These are phyloP conservation scores for Trachelus troglodyta DNA, from an alignment of 2,888 invertebrate genomes.

Conservation along the genomic window DNA sequence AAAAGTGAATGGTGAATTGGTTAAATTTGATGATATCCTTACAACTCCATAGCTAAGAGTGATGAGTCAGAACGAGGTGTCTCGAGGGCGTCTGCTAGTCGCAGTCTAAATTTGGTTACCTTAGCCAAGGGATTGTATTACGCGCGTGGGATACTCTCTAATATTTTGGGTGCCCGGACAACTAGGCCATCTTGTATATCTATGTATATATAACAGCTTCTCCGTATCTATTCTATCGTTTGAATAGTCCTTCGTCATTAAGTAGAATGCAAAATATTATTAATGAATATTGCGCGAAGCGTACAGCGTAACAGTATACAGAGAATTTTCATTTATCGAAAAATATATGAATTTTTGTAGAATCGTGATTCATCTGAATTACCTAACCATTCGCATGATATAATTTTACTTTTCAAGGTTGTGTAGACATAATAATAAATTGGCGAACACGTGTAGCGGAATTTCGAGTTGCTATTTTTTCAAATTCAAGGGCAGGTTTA, in stretches of 20 bases:
- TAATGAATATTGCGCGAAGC: background rate
- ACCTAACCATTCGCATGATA: background rate
- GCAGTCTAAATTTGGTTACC: constrained; percentile 64
- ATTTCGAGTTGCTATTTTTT: background rate
- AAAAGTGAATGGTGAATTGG: background rate
- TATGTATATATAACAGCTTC: constrained; percentile 26
- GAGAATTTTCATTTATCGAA: background rate
- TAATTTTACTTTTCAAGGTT: background rate
- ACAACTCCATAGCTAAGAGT: constrained; percentile 29
- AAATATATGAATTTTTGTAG: background rate
- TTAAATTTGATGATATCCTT: constrained; percentile 13
- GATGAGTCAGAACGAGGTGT: constrained; percentile 39
- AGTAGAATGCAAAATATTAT: background rate
- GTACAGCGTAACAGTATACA: background rate
- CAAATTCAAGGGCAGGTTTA: background rate
- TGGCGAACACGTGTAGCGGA: background rate
- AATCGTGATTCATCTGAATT: background rate
- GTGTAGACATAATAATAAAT: background rate
- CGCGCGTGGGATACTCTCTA: constrained; percentile 59
- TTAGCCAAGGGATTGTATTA: constrained; percentile 61
- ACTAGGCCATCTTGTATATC: constrained; percentile 46
- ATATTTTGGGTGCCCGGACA: constrained; percentile 45
- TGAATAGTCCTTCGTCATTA: constrained; percentile 13
- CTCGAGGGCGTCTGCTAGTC: constrained; percentile 63
- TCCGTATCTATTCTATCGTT: background rate